Evolutionary conservation across 2,888 invertebrate species (phyloP).

Genomic region (Tachystola acroxantha): DNA sequence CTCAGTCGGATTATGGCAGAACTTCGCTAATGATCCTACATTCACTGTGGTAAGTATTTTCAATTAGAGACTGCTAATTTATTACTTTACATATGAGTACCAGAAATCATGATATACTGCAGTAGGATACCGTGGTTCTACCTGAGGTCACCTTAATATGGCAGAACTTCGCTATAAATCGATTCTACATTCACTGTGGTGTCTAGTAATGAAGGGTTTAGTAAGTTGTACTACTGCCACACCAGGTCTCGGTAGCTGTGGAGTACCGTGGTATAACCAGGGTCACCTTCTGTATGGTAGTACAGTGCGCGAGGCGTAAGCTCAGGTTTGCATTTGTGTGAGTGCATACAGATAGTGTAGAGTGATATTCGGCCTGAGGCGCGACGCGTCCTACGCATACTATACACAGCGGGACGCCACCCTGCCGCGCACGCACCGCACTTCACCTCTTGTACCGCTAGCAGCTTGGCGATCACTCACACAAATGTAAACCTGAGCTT

Average conservation of each 20-base stretch:
- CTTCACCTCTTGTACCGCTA: too few relatives aligned
- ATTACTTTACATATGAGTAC: constrained; percentile 48
- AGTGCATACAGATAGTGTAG: too few relatives aligned
- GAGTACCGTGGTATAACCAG: constrained; percentile 36
- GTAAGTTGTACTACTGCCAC: constrained; percentile 51
- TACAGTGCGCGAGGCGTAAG: too few relatives aligned
- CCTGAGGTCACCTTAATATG: constrained; percentile 48
- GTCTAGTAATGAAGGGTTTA: constrained; percentile 26
- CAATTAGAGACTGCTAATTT: too few relatives aligned
- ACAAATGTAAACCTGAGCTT: too few relatives aligned
- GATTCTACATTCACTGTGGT: constrained; percentile 66
- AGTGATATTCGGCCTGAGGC: too few relatives aligned
- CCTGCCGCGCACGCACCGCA: too few relatives aligned
- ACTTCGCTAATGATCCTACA: constrained; percentile 53
- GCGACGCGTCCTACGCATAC: too few relatives aligned
- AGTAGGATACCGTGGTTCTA: constrained; percentile 40
- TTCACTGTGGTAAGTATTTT: constrained; percentile 52
- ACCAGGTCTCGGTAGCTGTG: constrained; percentile 30
- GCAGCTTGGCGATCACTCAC: too few relatives aligned
- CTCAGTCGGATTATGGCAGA: constrained; percentile 57
- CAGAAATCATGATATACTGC: constrained; percentile 22
- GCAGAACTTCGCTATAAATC: constrained; percentile 45
- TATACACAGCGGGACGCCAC: too few relatives aligned
- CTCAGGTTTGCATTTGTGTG: too few relatives aligned
- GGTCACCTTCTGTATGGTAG: constrained; percentile 39